Base-by-base conservation (phyloP, 92 coral and sea anemone genomes). In the Scolanthus callimorphus region DNA sequence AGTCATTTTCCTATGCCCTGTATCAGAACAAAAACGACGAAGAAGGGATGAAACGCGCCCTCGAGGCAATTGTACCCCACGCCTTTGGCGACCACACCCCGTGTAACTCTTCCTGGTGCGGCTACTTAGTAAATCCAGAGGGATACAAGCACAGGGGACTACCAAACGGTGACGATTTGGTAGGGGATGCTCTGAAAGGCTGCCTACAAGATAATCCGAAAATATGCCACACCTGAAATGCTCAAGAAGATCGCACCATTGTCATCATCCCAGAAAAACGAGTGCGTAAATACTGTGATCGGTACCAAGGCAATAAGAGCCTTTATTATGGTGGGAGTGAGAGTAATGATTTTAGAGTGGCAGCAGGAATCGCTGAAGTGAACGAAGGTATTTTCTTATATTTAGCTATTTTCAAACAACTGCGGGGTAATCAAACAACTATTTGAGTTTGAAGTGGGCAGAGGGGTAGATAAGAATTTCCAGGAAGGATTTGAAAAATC, bases 321-420 rank as follows among this genome's bases (percentile, higher is more conserved):
- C 6, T 65, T 48, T 69, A 45, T 25, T 69, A 69, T 39, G 59
- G 76, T 17, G 76, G 58, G 6, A 69, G 76, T n/a, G 59, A 69
- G 8, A 57, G 65, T 24, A 57, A 57, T 41, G 76, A 69, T 55
- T 57, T 46, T 38, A 69, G 76, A 21, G 59, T 69, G 4, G 59
- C 67, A 31, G 53, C 67, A 20, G 67, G 59, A 11, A 41, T 69
- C 2, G 53, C 76, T 46, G 65, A 69, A 57, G 57, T 48, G 19
- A 67, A 67, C 15, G 25, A 51, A 31, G 74, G 74, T 60, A 59
- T n/a, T n/a, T n/a, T n/a, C n/a, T n/a, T n/a, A n/a, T n/a, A n/a
- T n/a, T n/a, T n/a, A n/a, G n/a, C n/a, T n/a, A n/a, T n/a, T n/a
- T n/a, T n/a, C n/a, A n/a, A n/a, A n/a, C n/a, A n/a, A n/a, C n/a